These are phyloP conservation scores for Chanos chanos DNA, from an alignment of 2,797 vertebrate species.

Conservation along the genomic window DNA sequence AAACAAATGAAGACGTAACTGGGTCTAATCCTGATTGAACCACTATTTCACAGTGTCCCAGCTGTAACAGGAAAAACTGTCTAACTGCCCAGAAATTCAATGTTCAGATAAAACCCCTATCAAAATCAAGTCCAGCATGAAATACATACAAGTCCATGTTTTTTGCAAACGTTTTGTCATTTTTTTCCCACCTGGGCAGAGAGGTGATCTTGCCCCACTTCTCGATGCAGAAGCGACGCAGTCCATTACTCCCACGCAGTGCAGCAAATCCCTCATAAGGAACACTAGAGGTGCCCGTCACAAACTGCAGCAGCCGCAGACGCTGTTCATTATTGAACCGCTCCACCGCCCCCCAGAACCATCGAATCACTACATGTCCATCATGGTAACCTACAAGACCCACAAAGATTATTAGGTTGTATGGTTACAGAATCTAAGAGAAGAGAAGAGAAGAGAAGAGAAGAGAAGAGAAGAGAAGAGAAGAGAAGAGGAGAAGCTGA, in stretches of 20 bases:
- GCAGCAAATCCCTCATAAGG: conserved; percentile 93
- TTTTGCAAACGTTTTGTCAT: too few species aligned
- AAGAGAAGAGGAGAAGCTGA: background rate
- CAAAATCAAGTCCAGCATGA: too few species aligned
- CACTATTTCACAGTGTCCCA: too few species aligned
- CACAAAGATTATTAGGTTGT: background rate
- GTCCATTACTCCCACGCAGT: conserved; percentile 91
- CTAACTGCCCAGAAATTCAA: too few species aligned
- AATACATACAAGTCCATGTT: too few species aligned
- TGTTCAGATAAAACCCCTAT: too few species aligned
- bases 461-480: background rate
- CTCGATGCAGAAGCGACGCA: conserved; percentile 95
- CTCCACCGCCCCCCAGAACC: conserved; percentile 96
- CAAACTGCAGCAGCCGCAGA: conserved; percentile 89
- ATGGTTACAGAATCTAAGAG: background rate
- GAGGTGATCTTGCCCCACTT: conserved; percentile 98
- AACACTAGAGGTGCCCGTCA: conserved; percentile 94
- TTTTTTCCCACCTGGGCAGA: conserved; percentile 81
- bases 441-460: background rate
- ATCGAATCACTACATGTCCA: conserved; percentile 92
- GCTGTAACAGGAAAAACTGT: too few species aligned
- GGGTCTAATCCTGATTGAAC: too few species aligned
- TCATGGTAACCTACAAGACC: conserved; percentile 86
- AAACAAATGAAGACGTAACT: too few species aligned
- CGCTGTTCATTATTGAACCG: conserved; percentile 96